Conservation (phyloP, 2,888 invertebrate genomes). For the Choreutis nemorana region DNA sequence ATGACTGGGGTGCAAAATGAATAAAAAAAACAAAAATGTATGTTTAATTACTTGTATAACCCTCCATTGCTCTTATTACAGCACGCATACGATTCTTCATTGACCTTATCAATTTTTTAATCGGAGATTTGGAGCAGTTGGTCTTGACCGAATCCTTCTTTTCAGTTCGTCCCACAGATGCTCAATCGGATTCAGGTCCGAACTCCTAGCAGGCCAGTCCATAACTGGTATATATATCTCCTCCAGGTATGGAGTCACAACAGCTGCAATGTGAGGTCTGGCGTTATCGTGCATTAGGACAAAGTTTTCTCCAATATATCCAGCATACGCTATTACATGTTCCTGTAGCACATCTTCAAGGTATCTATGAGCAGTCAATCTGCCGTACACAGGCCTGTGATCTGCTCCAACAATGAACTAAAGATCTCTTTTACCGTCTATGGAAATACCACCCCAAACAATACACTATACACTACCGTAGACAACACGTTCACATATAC, state of each 20-base stretch:
- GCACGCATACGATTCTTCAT: not conserved
- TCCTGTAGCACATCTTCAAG: constrained; percentile 1
- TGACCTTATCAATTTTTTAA: not conserved
- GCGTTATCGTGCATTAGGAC: constrained; percentile 5
- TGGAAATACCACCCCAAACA: constrained; percentile 8
- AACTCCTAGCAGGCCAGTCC: not conserved
- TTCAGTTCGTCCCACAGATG: not conserved
- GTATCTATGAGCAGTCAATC: constrained; percentile 4
- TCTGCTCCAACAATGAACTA: constrained; percentile 8
- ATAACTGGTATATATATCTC: not conserved
- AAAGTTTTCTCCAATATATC: constrained; percentile 4
- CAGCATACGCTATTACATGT: constrained; percentile 3
- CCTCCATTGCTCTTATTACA: not conserved
- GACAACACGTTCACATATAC: constrained; percentile 5
- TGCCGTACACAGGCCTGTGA: constrained; percentile 7
- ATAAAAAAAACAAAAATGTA: too few relatives aligned
- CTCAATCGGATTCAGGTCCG: not conserved
- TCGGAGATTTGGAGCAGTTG: not conserved
- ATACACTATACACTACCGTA: constrained; percentile 9
- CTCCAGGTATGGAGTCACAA: not conserved
- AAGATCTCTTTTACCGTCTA: constrained; percentile 8
- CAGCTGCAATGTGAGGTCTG: not conserved
- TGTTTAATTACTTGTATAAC: not conserved
- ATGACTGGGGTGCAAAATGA: too few relatives aligned
- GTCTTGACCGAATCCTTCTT: not conserved